Percentiles rank a stretch among this genome's conserved stretches.
Evolutionary conservation across 2,113 vertebrate species (phyloP).

Genomic region (Hydropotes inermis): DNA sequence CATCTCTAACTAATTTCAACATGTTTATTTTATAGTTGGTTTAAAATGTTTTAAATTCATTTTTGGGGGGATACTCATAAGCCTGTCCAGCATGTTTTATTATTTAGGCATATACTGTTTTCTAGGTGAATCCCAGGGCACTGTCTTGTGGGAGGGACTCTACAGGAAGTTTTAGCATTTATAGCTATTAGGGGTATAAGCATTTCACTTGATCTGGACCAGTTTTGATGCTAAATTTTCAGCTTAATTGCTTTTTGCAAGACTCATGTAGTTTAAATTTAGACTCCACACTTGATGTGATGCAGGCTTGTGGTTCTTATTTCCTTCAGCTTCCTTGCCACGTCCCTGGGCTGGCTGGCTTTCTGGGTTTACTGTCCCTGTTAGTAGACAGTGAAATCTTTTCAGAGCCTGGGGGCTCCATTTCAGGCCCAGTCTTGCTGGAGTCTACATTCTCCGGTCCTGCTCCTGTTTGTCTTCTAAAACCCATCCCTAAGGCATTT

Average conservation of each 20-base stretch:
- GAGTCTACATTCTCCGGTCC: background rate
- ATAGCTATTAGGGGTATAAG: background rate
- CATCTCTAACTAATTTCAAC: background rate
- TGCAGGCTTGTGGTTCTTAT: background rate
- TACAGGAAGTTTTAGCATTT: background rate
- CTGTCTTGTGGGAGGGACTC: background rate
- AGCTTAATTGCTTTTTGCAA: background rate
- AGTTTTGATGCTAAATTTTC: slow-evolving; percentile 1
- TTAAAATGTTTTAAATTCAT: background rate
- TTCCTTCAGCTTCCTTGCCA: background rate
- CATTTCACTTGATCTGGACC: background rate
- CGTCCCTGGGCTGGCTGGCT: background rate
- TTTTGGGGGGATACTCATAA: background rate
- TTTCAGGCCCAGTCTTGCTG: background rate
- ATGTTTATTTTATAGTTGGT: background rate
- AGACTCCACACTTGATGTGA: background rate
- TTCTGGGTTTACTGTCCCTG: background rate
- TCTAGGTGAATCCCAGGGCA: background rate
- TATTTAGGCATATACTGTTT: background rate
- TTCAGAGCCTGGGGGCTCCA: background rate
- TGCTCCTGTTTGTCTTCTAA: background rate
- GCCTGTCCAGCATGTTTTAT: background rate
- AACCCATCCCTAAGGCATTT: background rate
- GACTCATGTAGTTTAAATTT: background rate
- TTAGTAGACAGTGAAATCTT: background rate